A percentile compares a stretch with the other conserved stretches of the same genome.
Evolutionary conservation across 2,888 invertebrate genomes (phyloP).

Genomic region (Tenthredo mesomela): DNA sequence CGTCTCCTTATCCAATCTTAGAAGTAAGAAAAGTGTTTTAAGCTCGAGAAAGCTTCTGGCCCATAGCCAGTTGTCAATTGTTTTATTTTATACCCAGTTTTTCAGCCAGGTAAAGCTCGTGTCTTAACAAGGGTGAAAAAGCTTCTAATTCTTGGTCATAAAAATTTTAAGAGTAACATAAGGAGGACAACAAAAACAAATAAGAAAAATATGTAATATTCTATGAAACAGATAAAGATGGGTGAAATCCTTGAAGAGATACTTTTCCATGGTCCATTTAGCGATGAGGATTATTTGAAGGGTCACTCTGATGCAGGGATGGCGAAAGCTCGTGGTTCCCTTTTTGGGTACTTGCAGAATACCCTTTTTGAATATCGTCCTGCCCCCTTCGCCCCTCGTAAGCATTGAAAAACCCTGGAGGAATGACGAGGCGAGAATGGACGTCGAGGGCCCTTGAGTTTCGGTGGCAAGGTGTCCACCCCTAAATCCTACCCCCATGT

Average conservation of each 20-base stretch:
- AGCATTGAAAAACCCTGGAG: conserved; percentile 27
- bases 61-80: neutral
- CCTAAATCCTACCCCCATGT: conserved; percentile 57
- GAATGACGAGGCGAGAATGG: conserved; percentile 31
- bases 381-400: neutral
- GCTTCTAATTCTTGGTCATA: neutral
- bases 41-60: conserved; percentile 10
- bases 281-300: conserved; percentile 68
- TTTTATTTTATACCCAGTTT: neutral
- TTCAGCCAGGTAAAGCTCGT: neutral
- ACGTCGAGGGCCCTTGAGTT: conserved; percentile 65
- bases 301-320: conserved; percentile 60
- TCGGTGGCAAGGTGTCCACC: conserved; percentile 59
- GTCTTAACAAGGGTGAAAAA: neutral
- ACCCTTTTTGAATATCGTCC: conserved; percentile 59
- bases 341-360: conserved; percentile 46
- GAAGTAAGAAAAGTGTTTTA: neutral
- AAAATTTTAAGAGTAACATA: neutral
- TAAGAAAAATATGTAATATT: neutral
- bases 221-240: neutral
- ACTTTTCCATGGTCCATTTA: conserved; percentile 48
- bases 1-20: neutral
- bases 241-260: neutral
- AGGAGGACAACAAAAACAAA: neutral
- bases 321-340: neutral